Evolutionary conservation across 2,797 vertebrate genomes (phyloP), one percentile per base, ranked within the genome.

Genomic region (Ibycter americanus): DNA sequence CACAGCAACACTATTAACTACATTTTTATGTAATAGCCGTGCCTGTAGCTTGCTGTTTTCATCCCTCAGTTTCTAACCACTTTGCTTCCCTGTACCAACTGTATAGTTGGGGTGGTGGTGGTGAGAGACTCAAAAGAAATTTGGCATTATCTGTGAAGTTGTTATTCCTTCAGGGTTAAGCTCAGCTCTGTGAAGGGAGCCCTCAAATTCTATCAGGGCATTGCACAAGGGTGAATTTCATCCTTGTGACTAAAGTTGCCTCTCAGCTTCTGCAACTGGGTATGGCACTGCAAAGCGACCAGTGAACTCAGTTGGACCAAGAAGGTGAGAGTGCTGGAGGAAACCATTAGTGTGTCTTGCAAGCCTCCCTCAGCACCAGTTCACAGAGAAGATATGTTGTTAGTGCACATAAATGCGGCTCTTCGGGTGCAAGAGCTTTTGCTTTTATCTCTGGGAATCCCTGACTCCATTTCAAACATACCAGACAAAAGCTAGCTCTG

Each of bases 141-240:
- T 76, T 65, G 46, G 38, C 26, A 65, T 81, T 34, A 32, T 51
- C 49, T 80, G 14, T 61, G 61, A 77, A 87, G 44, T 4, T 77
- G 62, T 51, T 65, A 70, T 42, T 84, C 55, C 36, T 87, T 17
- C 34, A 65, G 65, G 38, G 29, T 51, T 61, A 65, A 92, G 17
- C 32, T 89, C 65, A 72, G 10, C 32, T 74, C 49, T 62, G 46
- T 54, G 38, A 90, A 74, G 19, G 92, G n/a, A 38, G 8, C 29
- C 61, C 67, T 89, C 42, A 78, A 40, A 68, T 68, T 65, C 46
- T 65, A 74, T 26, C 61, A 15, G 42, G 26, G 23, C 77, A 55
- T 31, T 87, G 74, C 83, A 87, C 62, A 87, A 86, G 47, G 31
- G 47, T 80, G 71, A 92, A 85, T 93, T 92, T 92, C 42, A 88